Percentiles rank a stretch among this genome's conserved stretches.
phyloP scores from a whole-genome alignment of 1,140 invertebrate genomes.

The Drosophila repleta region DNA sequence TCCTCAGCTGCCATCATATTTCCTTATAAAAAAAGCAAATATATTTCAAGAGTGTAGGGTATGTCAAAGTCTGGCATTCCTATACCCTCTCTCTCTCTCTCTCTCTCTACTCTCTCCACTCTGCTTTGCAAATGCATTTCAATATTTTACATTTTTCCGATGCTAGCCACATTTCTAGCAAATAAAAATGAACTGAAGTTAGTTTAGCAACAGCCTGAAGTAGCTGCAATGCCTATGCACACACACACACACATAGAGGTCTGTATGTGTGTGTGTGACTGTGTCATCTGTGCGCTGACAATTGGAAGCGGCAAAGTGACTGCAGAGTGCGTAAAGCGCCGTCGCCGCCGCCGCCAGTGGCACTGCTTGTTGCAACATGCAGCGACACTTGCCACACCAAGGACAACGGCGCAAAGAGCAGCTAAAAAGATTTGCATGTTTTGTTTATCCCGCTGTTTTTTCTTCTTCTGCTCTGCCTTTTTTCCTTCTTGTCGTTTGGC shows the following conservation, averaged over 20 bases:
- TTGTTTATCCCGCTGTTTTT: conserved; percentile 26
- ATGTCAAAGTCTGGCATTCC: too few relatives aligned
- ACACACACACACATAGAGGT: background rate
- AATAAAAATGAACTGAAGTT: too few relatives aligned
- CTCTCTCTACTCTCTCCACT: too few relatives aligned
- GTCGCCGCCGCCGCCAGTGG: conserved; percentile 25
- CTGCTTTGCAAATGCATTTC: too few relatives aligned
- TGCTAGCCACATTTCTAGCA: too few relatives aligned
- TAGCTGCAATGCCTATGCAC: background rate
- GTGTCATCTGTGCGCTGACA: conserved; percentile 56
- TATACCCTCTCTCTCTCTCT: too few relatives aligned
- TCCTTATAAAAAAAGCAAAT: too few relatives aligned
- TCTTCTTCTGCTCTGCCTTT: background rate
- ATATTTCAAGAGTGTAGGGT: too few relatives aligned
- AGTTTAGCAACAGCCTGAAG: background rate
- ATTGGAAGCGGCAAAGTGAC: conserved; percentile 76
- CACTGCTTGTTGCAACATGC: conserved; percentile 53
- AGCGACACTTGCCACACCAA: conserved; percentile 36
- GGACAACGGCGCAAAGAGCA: conserved; percentile 48
- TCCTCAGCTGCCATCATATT: too few relatives aligned
- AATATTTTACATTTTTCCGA: too few relatives aligned
- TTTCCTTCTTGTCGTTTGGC: background rate
- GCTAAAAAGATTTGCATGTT: conserved; percentile 75
- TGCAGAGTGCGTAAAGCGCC: conserved; percentile 33
- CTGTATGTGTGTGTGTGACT: conserved; percentile 3